Base-by-base conservation (phyloP, 2,888 invertebrate species). In the Chloroclysta siterata region DNA sequence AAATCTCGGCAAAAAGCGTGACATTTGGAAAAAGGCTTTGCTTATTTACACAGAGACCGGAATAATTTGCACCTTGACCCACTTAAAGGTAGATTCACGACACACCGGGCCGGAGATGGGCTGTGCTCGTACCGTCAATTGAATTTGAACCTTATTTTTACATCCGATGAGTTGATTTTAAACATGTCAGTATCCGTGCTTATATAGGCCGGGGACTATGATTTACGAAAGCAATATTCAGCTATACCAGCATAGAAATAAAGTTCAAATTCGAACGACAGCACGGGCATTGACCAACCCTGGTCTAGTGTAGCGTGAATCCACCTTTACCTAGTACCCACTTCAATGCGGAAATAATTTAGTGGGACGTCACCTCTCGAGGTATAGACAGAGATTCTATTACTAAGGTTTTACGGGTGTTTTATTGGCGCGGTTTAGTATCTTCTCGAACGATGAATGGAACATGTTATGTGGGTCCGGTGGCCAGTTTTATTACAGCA, bases 31-130 rank as follows among this genome's bases (percentile, higher is more conserved):
- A 85, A 84, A 80, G 80, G 77, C 76, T 83, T 79, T 73, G 72
- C 81, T 80, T 86, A 82, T 87, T 88, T 84, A 81, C 77, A 76
- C 76, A 72, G 74, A 72, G 76, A 76, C 70, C 73, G 77, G 82
- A 83, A 87, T 85, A 84, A 84, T 83, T 85, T 82, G 79, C 78
- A 87, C 87, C 87, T 88, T 88, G 88, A 87, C 88, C 83, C 56
- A 80, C 69, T 79, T 83, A 42, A 22, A 7, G 33, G 8, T 6
- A 8, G 33, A 33, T 33, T 33, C 8, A 33, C 7, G 33, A 7
- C 7, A 33, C 8, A 33, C 6, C 33, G 33, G 33, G 33, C 33
- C 33, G 33, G 33, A 8, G 33, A 6, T 8, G 33, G 8, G 33
- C 7, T 33, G 1, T 33, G 33, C 22, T 22, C 22, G 33, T 33